Base-by-base conservation (phyloP, 2,888 invertebrate genomes). In the Chrysodeixis includens region DNA sequence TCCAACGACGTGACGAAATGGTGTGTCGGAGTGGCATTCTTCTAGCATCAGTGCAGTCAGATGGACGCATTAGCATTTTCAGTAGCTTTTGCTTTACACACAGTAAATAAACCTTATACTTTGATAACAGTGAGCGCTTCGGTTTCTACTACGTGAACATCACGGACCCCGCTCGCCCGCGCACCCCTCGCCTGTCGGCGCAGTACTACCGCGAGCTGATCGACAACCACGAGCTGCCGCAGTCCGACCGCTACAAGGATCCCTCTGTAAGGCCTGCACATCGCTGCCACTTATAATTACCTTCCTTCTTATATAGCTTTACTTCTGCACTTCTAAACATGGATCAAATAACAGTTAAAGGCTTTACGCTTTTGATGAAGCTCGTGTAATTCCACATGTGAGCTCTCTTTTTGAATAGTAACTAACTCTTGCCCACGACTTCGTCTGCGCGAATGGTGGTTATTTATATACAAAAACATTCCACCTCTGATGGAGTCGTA, bases 131-230 rank as follows among this genome's bases (percentile, higher is more conserved):
- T 5, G 95, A 96, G 81, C 96, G 96, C 78, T 98, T 97, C 89
- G 98, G 98, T 14, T 86, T 98, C 32, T 97, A 96, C 85, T 88
- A 95, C 77, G 97, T 98, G 9, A 96, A 98, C 88, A 97, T 97
- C 85, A 93, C 94, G 14, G 95, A 96, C 82, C 96, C 96, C 0
- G 91, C 90, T 2, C 95, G 96, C 62, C 95, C 96, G 2, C 95
- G 98, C 76, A 96, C 95, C 0, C 94, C 97, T 0, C 98, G 97
- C 86, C 90, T 95, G 18, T 98, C 98, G 0, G 96, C 94, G 0
- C 85, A 92, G 7, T 96, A 96, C 89, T 96, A 93, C 87, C 95
- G 94, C 71, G 90, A 95, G 67, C 89, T 97, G 59, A 93, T 95
- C 16, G 91, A 94, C 51, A 93, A 89, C 14, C 91, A 90, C 53